Base-by-base conservation (phyloP, 2,888 invertebrate genomes). In the Diaperis boleti region DNA sequence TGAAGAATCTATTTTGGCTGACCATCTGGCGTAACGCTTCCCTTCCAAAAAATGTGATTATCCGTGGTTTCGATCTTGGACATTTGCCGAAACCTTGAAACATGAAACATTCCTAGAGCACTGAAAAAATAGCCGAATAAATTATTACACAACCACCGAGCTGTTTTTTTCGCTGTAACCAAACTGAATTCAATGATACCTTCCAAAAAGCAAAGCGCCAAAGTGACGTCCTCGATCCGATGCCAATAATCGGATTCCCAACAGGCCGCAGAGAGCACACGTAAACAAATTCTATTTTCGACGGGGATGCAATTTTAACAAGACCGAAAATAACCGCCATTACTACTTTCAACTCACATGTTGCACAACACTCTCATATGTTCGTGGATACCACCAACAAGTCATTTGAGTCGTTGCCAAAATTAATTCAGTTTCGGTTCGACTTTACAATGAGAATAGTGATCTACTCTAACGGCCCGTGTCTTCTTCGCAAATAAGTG, bases 371-470 rank as follows among this genome's bases (percentile, higher is more conserved):
- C 62, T 33, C 49, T 54, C 31, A 29, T 26, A 31, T 35, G 60
- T 33, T 59, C 59, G 62, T 59, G 44, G 63, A 63, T 44, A 55
- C 44, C 26, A 65, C 61, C 60, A 62, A 62, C 65, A 62, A 63
- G 49, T 60, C 56, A 20, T 54, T 61, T 42, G 45, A 52, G 37
- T 11, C 47, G 47, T n/a, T 66, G 66, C 66, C 66, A 66, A 63
- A 63, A 59, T 59, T 56, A 49, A 44, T 56, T 49, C 62, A 55
- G 59, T 62, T 50, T 37, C 56, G 62, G 20, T 52, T 33, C 14
- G 55, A 44, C 52, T 47, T 13, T 37, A 22, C 37, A 18, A 20
- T 26, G 52, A 20, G 52, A 39, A 54, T 29, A 26, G 42, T 42
- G 39, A 50, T 50, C 22, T 15, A 11, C n/a, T 6, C 10, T 11